Conservation (phyloP, 2,113 vertebrate genomes). For the Plestiodon gilberti region DNA sequence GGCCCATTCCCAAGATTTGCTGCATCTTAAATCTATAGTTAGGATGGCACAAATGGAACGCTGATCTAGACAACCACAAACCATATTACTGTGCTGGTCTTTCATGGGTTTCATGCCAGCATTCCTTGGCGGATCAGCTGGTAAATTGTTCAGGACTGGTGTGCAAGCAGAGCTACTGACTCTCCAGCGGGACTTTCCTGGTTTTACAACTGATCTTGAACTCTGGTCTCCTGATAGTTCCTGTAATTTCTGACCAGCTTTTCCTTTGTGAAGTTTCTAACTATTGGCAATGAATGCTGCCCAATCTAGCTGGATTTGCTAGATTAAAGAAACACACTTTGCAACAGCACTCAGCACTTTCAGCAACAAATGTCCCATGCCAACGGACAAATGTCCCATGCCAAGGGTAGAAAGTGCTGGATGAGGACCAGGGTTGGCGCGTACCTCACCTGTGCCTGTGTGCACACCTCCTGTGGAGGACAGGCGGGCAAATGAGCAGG, state of each 20-base stretch:
- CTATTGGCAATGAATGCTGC: background rate
- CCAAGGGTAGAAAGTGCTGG: too few species aligned
- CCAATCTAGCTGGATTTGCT: background rate
- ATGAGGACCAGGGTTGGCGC: too few species aligned
- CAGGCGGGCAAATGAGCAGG: too few species aligned
- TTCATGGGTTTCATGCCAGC: background rate
- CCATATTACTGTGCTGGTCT: background rate
- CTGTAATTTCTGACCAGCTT: background rate
- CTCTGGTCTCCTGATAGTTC: background rate
- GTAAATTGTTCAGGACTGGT: background rate
- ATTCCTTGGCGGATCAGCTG: background rate
- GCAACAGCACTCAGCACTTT: background rate
- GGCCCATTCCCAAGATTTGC: background rate
- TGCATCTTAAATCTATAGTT: background rate
- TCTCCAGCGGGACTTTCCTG: background rate
- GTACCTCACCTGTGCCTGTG: too few species aligned
- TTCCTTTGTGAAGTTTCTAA: background rate
- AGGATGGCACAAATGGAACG: background rate
- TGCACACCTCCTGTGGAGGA: too few species aligned
- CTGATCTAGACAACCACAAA: background rate
- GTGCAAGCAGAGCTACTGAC: background rate
- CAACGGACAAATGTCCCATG: too few species aligned
- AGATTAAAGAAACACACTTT: background rate
- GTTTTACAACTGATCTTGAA: background rate
- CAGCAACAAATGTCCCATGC: too few species aligned